These are phyloP conservation scores for Gerris lacustris DNA, from an alignment of 2,888 invertebrate genomes.

Conservation along the genomic window DNA sequence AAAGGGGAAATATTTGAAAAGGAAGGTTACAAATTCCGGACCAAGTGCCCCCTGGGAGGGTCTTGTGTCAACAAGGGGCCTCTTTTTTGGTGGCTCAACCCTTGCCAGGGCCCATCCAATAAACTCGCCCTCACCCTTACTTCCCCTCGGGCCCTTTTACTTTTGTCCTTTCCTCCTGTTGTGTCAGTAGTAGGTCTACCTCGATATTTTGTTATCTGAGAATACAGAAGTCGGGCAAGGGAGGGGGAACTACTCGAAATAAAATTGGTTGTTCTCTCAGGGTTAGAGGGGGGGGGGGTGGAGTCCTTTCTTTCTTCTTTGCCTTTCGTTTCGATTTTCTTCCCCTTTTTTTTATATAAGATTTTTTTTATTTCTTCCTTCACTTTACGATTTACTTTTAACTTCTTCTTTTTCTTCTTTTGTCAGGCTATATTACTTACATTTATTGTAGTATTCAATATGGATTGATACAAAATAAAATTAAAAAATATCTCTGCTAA, in stretches of 20 bases:
- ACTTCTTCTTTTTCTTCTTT: too few species aligned
- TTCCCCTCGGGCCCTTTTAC: not conserved
- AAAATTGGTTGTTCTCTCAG: slow-evolving; percentile 3
- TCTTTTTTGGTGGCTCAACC: not conserved
- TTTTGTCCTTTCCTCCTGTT: not conserved
- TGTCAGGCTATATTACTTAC: too few species aligned
- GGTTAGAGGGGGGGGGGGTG: not conserved
- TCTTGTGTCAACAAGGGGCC: not conserved
- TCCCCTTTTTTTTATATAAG: too few species aligned
- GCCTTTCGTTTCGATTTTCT: too few species aligned
- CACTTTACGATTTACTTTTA: too few species aligned
- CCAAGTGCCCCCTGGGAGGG: not conserved
- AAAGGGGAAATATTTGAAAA: slow-evolving; percentile 1
- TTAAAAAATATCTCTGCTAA: too few species aligned
- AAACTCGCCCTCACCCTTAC: not conserved
- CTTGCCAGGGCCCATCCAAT: not conserved
- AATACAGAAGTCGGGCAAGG: not conserved
- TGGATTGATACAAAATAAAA: too few species aligned
- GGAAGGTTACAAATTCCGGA: not conserved
- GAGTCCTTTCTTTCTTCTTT: too few species aligned
- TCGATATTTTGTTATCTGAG: slow-evolving; percentile 5
- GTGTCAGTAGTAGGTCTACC: not conserved
- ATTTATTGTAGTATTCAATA: too few species aligned
- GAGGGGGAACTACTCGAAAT: not conserved
- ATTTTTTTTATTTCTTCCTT: too few species aligned